Evolutionary conservation across 2,797 vertebrate species (phyloP).

Genomic region (Fringilla coelebs): DNA sequence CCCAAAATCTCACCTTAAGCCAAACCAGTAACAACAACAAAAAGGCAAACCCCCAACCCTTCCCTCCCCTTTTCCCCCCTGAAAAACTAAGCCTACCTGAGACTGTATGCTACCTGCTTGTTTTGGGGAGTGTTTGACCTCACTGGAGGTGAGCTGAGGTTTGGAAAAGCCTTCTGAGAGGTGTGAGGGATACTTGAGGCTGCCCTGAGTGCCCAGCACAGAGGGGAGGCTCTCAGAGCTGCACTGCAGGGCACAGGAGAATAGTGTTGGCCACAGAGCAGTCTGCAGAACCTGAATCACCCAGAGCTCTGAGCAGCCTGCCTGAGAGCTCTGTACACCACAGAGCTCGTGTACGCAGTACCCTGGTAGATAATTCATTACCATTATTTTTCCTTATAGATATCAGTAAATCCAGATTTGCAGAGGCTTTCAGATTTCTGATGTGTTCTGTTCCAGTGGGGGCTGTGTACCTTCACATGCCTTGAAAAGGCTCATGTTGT

Average conservation of each 20-base stretch:
- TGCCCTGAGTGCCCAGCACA: not conserved
- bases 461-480: not conserved
- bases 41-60: accelerated
- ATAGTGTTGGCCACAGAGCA: not conserved
- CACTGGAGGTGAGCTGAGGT: not conserved
- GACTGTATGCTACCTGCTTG: not conserved
- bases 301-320: not conserved
- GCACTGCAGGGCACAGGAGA: accelerated
- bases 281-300: not conserved
- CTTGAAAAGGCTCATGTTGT: not conserved
- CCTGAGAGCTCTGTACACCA: too few species aligned
- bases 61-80: accelerated
- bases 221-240: not conserved
- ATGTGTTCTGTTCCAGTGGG: not conserved
- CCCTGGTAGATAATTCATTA: too few species aligned
- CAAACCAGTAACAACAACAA: not conserved
- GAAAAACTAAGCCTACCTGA: not conserved
- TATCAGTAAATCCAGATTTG: not conserved
- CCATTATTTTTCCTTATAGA: not conserved
- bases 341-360: not conserved
- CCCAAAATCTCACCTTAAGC: not conserved
- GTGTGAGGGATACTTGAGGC: not conserved
- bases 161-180: not conserved
- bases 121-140: not conserved
- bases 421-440: not conserved